phyloP scores from a whole-genome alignment of 1,140 invertebrate species.

The Tetragnatha versicolor region DNA sequence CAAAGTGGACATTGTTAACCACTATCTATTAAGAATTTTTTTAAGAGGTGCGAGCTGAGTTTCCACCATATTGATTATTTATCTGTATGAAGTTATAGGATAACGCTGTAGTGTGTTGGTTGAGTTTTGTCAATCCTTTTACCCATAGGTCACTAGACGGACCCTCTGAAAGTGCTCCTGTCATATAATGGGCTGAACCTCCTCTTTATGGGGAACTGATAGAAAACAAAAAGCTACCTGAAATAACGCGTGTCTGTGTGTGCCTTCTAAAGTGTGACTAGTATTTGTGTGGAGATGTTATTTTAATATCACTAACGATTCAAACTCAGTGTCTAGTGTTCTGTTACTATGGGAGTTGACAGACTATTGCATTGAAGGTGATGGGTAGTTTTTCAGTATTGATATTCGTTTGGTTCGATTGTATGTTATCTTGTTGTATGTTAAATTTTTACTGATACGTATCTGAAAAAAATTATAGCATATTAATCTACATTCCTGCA shows the following conservation, averaged over 20 bases:
- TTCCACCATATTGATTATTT: too few species aligned
- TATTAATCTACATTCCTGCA: too few species aligned
- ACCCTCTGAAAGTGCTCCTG: neutral
- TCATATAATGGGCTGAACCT: neutral
- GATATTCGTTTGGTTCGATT: neutral
- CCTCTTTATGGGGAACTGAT: neutral
- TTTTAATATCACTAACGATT: neutral
- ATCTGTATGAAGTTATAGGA: too few species aligned
- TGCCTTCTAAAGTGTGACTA: slow-evolving; percentile 7
- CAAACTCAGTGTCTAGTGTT: too few species aligned
- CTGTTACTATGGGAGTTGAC: too few species aligned
- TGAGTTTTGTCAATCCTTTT: neutral
- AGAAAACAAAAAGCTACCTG: neutral
- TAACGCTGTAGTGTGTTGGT: too few species aligned
- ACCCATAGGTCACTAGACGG: neutral
- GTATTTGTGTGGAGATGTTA: neutral
- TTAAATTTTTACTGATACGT: neutral
- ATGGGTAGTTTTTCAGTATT: neutral
- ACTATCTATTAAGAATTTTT: too few species aligned
- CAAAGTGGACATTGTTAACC: too few species aligned
- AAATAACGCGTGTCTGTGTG: slow-evolving; percentile 1
- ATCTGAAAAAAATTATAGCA: too few species aligned
- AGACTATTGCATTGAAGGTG: too few species aligned
- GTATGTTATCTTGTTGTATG: neutral
- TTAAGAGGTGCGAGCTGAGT: too few species aligned